phyloP scores from a whole-genome alignment of 2,888 invertebrate genomes.

The Temnothorax unifasciatus region DNA sequence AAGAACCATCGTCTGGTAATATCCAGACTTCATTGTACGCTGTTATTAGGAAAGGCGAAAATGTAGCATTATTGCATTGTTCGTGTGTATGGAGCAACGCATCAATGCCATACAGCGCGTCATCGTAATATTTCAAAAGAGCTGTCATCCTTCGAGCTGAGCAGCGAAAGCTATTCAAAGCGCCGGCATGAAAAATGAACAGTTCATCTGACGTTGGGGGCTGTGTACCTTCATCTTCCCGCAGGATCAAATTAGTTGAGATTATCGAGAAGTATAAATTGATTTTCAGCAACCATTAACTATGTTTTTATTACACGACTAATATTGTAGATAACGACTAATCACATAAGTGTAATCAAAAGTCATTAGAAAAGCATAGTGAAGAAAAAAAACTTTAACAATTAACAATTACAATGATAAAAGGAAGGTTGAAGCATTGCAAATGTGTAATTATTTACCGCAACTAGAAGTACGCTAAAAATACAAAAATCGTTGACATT shows the following conservation, averaged over 20 bases:
- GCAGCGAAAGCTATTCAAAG: slow-evolving; percentile 72
- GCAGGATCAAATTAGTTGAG: slow-evolving; percentile 23
- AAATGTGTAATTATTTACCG: background rate
- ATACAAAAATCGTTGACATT: background rate
- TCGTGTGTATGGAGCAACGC: slow-evolving; percentile 52
- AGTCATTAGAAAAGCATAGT: background rate
- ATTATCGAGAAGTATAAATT: slow-evolving; percentile 30
- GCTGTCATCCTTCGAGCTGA: slow-evolving; percentile 72
- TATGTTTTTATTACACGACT: background rate
- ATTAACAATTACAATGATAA: background rate
- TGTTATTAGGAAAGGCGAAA: slow-evolving; percentile 40
- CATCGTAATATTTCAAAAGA: slow-evolving; percentile 75
- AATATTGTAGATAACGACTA: background rate
- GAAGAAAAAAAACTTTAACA: background rate
- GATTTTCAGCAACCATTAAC: slow-evolving; percentile 34
- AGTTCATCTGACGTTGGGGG: slow-evolving; percentile 61
- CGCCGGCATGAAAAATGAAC: slow-evolving; percentile 71
- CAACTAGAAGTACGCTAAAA: background rate
- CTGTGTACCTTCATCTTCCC: slow-evolving; percentile 55
- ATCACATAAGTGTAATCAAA: background rate
- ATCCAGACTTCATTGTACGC: slow-evolving; percentile 17
- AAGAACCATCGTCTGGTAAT: background rate
- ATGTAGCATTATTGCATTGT: slow-evolving; percentile 24
- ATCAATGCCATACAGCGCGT: slow-evolving; percentile 66
- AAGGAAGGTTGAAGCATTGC: background rate